Evolutionary conservation across 2,888 invertebrate genomes (phyloP).

Genomic region (Tupiocoris notatus): DNA sequence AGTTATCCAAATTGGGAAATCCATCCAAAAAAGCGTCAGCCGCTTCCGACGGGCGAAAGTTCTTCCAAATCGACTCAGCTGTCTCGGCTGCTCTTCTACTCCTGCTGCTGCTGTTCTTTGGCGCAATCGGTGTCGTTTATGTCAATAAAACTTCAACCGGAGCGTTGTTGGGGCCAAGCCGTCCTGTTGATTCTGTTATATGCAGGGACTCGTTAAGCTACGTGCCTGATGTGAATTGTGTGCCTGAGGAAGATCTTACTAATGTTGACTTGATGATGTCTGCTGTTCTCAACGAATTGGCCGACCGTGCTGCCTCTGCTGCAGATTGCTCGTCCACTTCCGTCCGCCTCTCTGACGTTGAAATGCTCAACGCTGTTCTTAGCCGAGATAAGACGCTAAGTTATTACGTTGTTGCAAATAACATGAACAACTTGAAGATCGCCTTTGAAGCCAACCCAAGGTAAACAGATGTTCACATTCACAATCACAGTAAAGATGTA

Average conservation of each 20-base stretch:
- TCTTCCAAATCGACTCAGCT: conserved; percentile 39
- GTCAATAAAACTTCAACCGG: conserved; percentile 42
- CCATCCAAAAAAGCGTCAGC: not conserved
- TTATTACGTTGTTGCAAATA: conserved; percentile 25
- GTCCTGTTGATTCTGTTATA: not conserved
- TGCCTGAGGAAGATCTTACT: conserved; percentile 10
- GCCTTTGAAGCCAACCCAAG: conserved; percentile 24
- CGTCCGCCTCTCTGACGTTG: conserved; percentile 27
- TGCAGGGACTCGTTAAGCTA: conserved; percentile 5
- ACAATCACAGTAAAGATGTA: no score
- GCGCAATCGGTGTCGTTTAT: conserved; percentile 43
- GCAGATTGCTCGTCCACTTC: conserved; percentile 8
- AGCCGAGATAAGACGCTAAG: conserved; percentile 18
- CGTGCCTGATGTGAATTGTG: conserved; percentile 22
- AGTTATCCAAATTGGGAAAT: not conserved
- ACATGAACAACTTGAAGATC: conserved; percentile 24
- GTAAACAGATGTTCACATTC: no score
- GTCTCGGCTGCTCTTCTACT: conserved; percentile 41
- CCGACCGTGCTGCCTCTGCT: not conserved
- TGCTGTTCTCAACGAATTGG: conserved; percentile 10
- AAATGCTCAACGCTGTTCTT: conserved; percentile 19
- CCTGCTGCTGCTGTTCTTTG: conserved; percentile 41
- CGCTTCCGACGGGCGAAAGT: conserved; percentile 32
- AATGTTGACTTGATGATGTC: conserved; percentile 27
- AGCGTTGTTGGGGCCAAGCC: not conserved